A percentile compares a stretch with the other conserved stretches of the same genome.
These are phyloP conservation scores for Saccostrea echinata DNA, from an alignment of 1,140 invertebrate species.

Conservation along the genomic window DNA sequence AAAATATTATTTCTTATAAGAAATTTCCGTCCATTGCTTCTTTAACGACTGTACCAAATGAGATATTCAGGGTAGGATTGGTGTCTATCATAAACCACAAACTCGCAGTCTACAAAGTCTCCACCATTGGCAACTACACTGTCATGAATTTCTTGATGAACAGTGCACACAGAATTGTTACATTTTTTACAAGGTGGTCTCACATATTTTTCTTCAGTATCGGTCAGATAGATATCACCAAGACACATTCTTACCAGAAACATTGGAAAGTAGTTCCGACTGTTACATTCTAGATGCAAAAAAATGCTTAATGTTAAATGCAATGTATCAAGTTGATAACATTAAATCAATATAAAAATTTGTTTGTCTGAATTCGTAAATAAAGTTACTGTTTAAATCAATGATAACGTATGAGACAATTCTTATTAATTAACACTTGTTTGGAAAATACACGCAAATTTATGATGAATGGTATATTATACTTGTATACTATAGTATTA, in stretches of 20 bases:
- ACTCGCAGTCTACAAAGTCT: conserved; percentile 39
- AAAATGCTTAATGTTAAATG: not conserved
- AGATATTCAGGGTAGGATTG: conserved; percentile 53
- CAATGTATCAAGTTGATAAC: too few relatives aligned
- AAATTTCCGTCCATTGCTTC: too few relatives aligned
- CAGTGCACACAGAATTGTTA: not conserved
- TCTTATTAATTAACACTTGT: too few relatives aligned
- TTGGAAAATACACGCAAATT: too few relatives aligned
- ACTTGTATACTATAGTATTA: too few relatives aligned
- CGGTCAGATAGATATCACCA: conserved; percentile 45
- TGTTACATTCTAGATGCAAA: not conserved
- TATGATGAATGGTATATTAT: too few relatives aligned
- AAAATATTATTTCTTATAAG: too few relatives aligned
- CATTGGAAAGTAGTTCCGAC: not conserved
- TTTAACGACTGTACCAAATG: conserved; percentile 28
- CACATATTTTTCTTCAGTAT: not conserved
- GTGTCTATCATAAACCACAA: conserved; percentile 50
- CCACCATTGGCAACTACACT: conserved; percentile 41
- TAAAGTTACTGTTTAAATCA: too few relatives aligned
- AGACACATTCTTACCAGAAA: conserved; percentile 53
- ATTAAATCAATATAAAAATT: too few relatives aligned
- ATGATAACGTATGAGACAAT: too few relatives aligned
- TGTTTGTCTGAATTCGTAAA: too few relatives aligned
- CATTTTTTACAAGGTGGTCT: conserved; percentile 41
- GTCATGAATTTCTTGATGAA: conserved; percentile 38